A percentile compares a stretch with the other conserved stretches of the same genome.
Evolutionary conservation across 2,888 invertebrate genomes (phyloP).

Genomic region (Sinopyrophorus schimmeli): DNA sequence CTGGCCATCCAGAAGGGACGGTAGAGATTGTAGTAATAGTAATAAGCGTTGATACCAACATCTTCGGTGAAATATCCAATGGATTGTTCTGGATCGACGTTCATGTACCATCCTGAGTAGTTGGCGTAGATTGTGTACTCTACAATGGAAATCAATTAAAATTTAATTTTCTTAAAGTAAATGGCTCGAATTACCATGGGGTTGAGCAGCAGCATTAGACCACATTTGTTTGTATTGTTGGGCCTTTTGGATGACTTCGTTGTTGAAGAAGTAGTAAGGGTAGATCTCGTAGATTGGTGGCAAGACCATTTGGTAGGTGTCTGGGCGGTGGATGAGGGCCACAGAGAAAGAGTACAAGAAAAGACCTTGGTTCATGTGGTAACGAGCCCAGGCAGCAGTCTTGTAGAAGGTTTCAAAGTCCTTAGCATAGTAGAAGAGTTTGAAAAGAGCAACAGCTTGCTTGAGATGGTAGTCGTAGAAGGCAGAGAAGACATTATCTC

Average conservation of each 20-base stretch:
- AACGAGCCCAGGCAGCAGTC: conserved; percentile 69
- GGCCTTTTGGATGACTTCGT: conserved; percentile 68
- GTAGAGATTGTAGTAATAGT: conserved; percentile 64
- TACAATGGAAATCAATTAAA: background rate
- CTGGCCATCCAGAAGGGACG: conserved; percentile 69
- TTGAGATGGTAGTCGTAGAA: conserved; percentile 63
- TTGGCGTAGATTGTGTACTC: conserved; percentile 64
- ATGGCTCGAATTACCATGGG: conserved; percentile 3
- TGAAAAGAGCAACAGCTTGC: conserved; percentile 67
- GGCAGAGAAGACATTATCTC: conserved; percentile 65
- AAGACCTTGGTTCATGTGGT: conserved; percentile 69
- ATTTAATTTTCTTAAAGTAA: background rate
- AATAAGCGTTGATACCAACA: conserved; percentile 66
- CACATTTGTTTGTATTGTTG: conserved; percentile 63
- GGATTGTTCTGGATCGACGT: conserved; percentile 60
- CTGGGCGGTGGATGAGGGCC: conserved; percentile 65
- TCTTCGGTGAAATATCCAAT: conserved; percentile 75
- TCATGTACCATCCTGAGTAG: conserved; percentile 62
- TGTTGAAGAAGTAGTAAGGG: conserved; percentile 72
- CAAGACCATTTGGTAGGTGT: conserved; percentile 66
- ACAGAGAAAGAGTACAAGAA: conserved; percentile 67
- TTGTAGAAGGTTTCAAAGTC: conserved; percentile 71
- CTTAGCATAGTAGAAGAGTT: conserved; percentile 70
- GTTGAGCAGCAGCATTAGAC: background rate
- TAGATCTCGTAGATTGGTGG: conserved; percentile 75